Evolutionary conservation across 2,113 vertebrate genomes (phyloP), one percentile per base, ranked within the genome.

Genomic region (Colinus virginianus): DNA sequence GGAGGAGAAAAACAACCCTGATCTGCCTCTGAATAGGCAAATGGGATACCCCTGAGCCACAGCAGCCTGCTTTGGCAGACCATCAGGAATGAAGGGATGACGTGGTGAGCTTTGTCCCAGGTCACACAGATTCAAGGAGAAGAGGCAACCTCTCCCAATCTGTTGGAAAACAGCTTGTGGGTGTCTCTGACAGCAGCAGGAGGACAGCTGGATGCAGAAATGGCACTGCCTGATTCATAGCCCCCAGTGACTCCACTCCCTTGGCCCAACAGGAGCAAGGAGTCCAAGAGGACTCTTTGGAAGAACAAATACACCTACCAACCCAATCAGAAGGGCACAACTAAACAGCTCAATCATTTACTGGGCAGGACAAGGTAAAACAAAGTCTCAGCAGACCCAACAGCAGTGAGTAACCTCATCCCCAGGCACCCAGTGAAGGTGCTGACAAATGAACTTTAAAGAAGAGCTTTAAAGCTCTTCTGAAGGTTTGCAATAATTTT

Each of bases 401-500:
- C 6, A 66, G 68, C 36, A 56, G n/a, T 21, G 9, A 15, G 45
- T 0, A 0, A 14, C 6, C 21, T 38, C 42, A 22, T 8, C 6
- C 59, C 64, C 56, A 61, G 43, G 7, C 25, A 26, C 0, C 23
- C n/a, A 17, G 21, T 16, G 38, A 43, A 75, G 66, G 45, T n/a
- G 28, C 7, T 62, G 90, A 78, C 10, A 9, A 66, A 10, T 6
- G 18, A 61, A 9, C 1, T 45, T 28, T n/a, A n/a, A n/a, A n/a
- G n/a, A n/a, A 23, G 4, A 30, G 66, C 53, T 61, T 4, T 21
- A 89, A 32, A 87, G 20, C n/a, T 49, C 28, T 90, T 42, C 78
- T 49, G 53, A 48, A 36, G 42, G 30, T 7, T 42, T 76, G 28
- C 18, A 26, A 9, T 6, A 16, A 20, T 51, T 79, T 67, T 53